Base-by-base conservation (phyloP, 1,140 invertebrate species). In the Himalopsyche phryganea region DNA sequence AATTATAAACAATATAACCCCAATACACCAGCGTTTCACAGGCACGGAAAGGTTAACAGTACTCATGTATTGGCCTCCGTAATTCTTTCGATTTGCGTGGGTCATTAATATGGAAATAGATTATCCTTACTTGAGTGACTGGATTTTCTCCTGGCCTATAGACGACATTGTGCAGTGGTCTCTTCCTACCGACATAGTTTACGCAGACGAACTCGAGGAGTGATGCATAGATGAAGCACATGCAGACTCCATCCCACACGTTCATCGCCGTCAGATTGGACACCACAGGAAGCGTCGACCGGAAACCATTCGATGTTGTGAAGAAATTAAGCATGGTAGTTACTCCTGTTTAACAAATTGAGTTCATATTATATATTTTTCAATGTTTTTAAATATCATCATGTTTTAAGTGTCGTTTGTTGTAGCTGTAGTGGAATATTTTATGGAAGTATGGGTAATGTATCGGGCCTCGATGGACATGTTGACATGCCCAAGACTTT, bases 261-360 rank as follows among this genome's bases (percentile, higher is more conserved):
- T 96, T 96, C 92, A 96, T 95, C 9, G 93, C 93, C 48, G 91
- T 94, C 66, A 96, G 73, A 74, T 95, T 94, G 10, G 92, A 94
- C 45, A 95, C 92, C 45, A 95, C 92, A 2, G 93, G 93, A 69
- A 95, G 80, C 41, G 92, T 94, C 65, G 87, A 89, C 67, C 90
- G 85, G 75, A 91, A 92, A 69, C 89, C 89, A 69, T 91, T 92
- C 53, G 90, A 92, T 68, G 92, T 96, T 65, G 93, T 96, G 87
- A 95, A 95, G 84, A 95, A 95, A 81, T 95, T 95, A 85, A 96
- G 86, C 93, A 96, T 96, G 74, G 93, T 96, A 65, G 93, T 95
- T 70, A 96, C 92, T 74, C 91, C 90, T 92, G 75, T 41, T 70
- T 78, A 11, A 40, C n/a, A 40, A 40, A 40, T 13, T 13, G 11